Base-by-base conservation (phyloP, 2,888 invertebrate species). In the Noctua comes region DNA sequence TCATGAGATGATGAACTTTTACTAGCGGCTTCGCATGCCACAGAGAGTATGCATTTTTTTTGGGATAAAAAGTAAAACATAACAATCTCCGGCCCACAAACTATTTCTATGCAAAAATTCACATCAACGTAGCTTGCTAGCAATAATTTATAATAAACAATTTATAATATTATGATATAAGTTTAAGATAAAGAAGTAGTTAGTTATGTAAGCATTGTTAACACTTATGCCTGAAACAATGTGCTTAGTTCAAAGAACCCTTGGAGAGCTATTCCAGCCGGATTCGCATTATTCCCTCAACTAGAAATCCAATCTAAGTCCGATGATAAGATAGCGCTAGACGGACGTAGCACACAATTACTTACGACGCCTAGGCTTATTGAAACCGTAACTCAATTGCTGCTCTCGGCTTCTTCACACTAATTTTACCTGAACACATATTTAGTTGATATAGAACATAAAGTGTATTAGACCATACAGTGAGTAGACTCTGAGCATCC, bases 341-440 rank as follows among this genome's bases (percentile, higher is more conserved):
- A 71, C 66, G 78, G 75, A 78, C 73, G 71, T 65, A 68, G 76
- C 68, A 36, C 72, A 84, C 76, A 79, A 84, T 84, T 79, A 84
- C 76, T 79, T 36, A 51, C 75, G 74, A 76, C 79, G 79, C 79
- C 68, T 65, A 48, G 48, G 76, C 65, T 77, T 82, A 84, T 84
- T 79, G 84, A 76, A 82, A 79, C 48, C 59, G 66, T 84, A 84
- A 85, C 73, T 72, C 85, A 54, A 84, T 85, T 85, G 54, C 43
- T 62, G 65, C 68, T 73, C 62, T 59, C 62, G 24, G 36, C 57
- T 68, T 69, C 75, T 51, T 66, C 74, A 36, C 27, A 65, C 46
- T 65, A 64, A 71, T 57, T 71, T 51, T 21, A 72, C 68, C 27
- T 71, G 62, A 64, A 57, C 10, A 27, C 51, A 40, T 59, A 8